Percentiles rank a stretch among this genome's conserved stretches.
Conservation (phyloP, 37 sponge, comb jelly and placozoan genomes). For the Dysidea cf. avara region DNA sequence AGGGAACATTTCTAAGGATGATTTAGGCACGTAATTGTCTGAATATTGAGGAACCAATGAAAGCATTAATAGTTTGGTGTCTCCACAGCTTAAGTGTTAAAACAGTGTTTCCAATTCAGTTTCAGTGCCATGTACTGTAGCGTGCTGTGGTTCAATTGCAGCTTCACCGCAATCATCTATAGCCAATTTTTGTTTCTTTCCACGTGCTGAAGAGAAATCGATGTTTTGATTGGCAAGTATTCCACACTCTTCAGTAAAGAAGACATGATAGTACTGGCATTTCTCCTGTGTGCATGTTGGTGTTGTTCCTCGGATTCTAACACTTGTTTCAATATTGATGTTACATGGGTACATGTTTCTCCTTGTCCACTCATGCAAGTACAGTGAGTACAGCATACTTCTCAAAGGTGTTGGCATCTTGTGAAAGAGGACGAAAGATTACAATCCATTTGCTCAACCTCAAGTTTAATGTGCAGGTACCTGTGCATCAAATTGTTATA, state of each 20-base stretch:
- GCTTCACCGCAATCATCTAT: conserved; percentile 7
- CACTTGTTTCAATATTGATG: conserved; percentile 9
- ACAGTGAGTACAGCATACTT: conserved; percentile 41
- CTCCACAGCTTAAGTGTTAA: background rate
- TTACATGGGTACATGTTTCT: conserved; percentile 43
- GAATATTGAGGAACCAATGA: conserved; percentile 16
- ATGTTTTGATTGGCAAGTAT: background rate
- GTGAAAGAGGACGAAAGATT: no score
- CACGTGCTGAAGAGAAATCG: conserved; percentile 17
- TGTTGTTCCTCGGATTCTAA: conserved; percentile 1
- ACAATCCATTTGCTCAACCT: no score
- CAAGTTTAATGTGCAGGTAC: no score
- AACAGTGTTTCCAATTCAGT: conserved; percentile 6
- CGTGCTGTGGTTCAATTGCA: background rate
- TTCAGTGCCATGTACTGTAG: background rate
- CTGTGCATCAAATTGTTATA: no score
- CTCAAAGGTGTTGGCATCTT: conserved; percentile 28
- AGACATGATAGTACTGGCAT: conserved; percentile 13
- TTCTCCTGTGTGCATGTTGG: conserved; percentile 11
- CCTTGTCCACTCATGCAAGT: conserved; percentile 48
- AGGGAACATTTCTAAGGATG: background rate
- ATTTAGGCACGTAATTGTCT: conserved; percentile 16
- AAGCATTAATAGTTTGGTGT: conserved; percentile 20
- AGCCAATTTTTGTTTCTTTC: background rate
- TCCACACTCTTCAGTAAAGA: conserved; percentile 12